A percentile compares a stretch with the other conserved stretches of the same genome.
phyloP scores from a whole-genome alignment of 2,113 vertebrate genomes.

The Pseudopodoces humilis region DNA sequence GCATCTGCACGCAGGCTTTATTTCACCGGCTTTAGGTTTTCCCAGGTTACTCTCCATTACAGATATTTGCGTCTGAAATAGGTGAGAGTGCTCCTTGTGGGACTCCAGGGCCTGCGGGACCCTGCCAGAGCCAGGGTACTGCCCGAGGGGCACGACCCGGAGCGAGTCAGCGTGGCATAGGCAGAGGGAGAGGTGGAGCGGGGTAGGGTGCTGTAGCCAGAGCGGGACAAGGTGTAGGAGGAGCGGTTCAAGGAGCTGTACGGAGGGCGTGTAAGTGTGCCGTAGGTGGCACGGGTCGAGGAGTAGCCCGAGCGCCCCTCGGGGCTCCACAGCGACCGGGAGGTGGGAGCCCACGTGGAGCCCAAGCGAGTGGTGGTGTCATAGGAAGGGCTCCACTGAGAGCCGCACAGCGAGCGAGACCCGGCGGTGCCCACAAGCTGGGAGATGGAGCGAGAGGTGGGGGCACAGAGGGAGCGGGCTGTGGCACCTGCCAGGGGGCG shows the following conservation, averaged over 20 bases:
- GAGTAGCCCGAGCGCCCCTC: neutral
- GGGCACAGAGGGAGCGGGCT: neutral
- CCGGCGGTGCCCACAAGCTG: neutral
- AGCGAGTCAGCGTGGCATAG: constrained; percentile 16
- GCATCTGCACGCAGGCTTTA: neutral
- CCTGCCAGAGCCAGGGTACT: neutral
- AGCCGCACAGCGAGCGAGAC: neutral
- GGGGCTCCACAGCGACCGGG: neutral
- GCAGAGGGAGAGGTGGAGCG: constrained; percentile 24
- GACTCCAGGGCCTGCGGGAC: constrained; percentile 8
- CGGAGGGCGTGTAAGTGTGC: neutral
- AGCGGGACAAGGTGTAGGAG: neutral
- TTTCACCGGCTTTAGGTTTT: neutral
- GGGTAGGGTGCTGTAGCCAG: neutral
- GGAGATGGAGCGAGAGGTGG: neutral
- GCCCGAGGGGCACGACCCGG: neutral
- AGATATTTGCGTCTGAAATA: constrained; percentile 47
- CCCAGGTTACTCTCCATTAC: neutral
- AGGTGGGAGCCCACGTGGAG: neutral
- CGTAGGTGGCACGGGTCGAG: neutral
- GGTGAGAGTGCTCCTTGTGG: neutral
- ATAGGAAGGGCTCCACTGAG: constrained; percentile 15
- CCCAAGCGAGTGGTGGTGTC: neutral
- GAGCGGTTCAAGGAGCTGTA: constrained; percentile 40
- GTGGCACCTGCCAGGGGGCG: neutral